Evolutionary conservation across 2,888 invertebrate genomes (phyloP).

Genomic region (Drosophila anomalata): DNA sequence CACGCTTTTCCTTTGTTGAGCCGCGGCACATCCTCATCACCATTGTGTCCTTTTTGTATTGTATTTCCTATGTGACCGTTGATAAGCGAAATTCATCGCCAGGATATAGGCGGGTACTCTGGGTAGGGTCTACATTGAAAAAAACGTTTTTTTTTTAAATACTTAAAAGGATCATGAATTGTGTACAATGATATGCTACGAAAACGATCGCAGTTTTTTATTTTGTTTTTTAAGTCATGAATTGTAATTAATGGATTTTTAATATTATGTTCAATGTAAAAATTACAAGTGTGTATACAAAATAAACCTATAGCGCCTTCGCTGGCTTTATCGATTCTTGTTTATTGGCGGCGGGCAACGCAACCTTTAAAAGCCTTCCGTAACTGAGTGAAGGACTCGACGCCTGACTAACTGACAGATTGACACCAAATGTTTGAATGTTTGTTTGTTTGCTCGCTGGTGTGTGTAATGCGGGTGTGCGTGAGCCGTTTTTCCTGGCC

Average conservation of each 20-base stretch:
- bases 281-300: conserved; percentile 21
- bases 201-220: too few relatives aligned
- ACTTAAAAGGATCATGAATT: too few relatives aligned
- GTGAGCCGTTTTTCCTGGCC: background rate
- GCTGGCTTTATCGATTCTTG: conserved; percentile 65
- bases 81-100: conserved; percentile 43
- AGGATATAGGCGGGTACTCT: conserved; percentile 1
- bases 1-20: conserved; percentile 29
- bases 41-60: conserved; percentile 48
- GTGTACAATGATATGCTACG: too few relatives aligned
- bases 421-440: conserved; percentile 48
- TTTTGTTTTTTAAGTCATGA: background rate
- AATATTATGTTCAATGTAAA: background rate
- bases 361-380: conserved; percentile 51
- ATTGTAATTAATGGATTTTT: background rate
- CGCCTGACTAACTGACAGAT: conserved; percentile 43
- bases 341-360: conserved; percentile 54
- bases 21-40: conserved; percentile 24
- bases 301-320: conserved; percentile 42
- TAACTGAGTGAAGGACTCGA: conserved; percentile 41
- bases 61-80: conserved; percentile 33
- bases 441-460: conserved; percentile 43
- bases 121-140: background rate
- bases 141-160: background rate
- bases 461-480: conserved; percentile 24